These are phyloP conservation scores for Pseudomugil gertrudae DNA, from an alignment of 2,797 vertebrate genomes.

Conservation along the genomic window DNA sequence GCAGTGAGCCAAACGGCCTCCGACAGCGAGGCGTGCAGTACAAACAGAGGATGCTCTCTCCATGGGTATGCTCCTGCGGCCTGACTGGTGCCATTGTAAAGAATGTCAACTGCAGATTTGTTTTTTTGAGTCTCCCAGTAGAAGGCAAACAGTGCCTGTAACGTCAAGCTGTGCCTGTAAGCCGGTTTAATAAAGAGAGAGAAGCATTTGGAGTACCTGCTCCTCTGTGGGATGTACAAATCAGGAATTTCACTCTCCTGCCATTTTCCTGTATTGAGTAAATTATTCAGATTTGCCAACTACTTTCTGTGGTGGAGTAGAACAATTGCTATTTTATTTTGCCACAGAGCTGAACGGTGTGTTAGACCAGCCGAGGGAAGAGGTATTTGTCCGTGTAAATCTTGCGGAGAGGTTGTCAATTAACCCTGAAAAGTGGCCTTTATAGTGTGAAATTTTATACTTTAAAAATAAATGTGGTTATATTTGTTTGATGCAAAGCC, in stretches of 20 bases:
- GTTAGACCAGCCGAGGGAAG: slow-evolving; percentile 74
- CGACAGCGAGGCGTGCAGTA: slow-evolving; percentile 50
- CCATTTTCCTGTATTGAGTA: slow-evolving; percentile 80
- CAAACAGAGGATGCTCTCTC: slow-evolving; percentile 68
- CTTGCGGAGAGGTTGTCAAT: slow-evolving; percentile 79
- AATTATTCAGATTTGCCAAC: slow-evolving; percentile 84
- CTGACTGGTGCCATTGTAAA: slow-evolving; percentile 82
- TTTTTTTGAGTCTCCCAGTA: slow-evolving; percentile 71
- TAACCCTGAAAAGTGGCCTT: slow-evolving; percentile 88
- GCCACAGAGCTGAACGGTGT: slow-evolving; percentile 78
- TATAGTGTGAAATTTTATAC: slow-evolving; percentile 90
- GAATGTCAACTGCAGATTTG: slow-evolving; percentile 83
- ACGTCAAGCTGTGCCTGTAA: slow-evolving; percentile 84
- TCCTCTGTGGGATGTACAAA: slow-evolving; percentile 78
- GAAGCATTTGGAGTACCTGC: slow-evolving; percentile 71
- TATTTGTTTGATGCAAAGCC: slow-evolving; percentile 84
- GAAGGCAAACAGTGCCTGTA: slow-evolving; percentile 85
- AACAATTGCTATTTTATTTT: slow-evolving; percentile 72
- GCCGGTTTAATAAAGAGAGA: slow-evolving; percentile 69
- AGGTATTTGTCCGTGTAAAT: slow-evolving; percentile 81
- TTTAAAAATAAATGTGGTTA: slow-evolving; percentile 89
- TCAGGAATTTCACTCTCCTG: slow-evolving; percentile 81
- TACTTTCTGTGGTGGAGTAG: slow-evolving; percentile 81
- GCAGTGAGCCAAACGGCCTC: slow-evolving; percentile 68
- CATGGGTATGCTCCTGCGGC: slow-evolving; percentile 59